Percentiles rank a stretch among this genome's conserved stretches.
Conservation (phyloP, 1,140 invertebrate genomes). For the Ectropis grisescens region DNA sequence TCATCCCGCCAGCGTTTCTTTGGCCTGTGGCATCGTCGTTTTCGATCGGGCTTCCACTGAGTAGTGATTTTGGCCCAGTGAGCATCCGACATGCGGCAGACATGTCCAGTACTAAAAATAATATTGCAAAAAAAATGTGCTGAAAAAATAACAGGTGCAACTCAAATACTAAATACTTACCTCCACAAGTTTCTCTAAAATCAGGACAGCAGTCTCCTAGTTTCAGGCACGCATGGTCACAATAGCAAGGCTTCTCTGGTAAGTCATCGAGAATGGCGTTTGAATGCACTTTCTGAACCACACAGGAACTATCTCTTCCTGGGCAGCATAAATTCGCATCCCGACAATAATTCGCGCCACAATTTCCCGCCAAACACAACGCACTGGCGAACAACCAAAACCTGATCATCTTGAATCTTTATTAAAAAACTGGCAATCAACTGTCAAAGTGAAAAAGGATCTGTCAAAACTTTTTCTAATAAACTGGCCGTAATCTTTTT, state of each 20-base stretch:
- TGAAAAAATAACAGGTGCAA: too few relatives aligned
- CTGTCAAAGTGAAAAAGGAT: background rate
- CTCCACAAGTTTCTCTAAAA: slow-evolving; percentile 88
- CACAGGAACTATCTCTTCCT: slow-evolving; percentile 87
- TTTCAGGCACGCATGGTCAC: slow-evolving; percentile 89
- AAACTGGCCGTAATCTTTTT: too few relatives aligned
- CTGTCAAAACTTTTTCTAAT: background rate
- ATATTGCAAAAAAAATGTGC: slow-evolving; percentile 11
- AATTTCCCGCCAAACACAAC: slow-evolving; percentile 39
- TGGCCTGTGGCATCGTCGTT: too few relatives aligned
- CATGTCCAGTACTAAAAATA: too few relatives aligned
- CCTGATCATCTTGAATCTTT: slow-evolving; percentile 34
- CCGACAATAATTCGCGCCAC: slow-evolving; percentile 73
- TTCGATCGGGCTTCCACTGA: too few relatives aligned
- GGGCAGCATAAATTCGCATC: slow-evolving; percentile 84
- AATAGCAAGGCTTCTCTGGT: slow-evolving; percentile 88
- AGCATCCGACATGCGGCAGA: too few relatives aligned
- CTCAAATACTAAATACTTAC: slow-evolving; percentile 63
- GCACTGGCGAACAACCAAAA: slow-evolving; percentile 43
- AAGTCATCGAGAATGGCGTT: slow-evolving; percentile 86
- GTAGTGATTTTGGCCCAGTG: too few relatives aligned
- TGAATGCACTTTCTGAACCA: slow-evolving; percentile 85
- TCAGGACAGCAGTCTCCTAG: slow-evolving; percentile 88
- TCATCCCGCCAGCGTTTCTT: too few relatives aligned
- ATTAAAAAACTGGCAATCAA: background rate